Evolutionary conservation across 1,140 invertebrate genomes (phyloP).

Genomic region (Saccostrea glomerata): DNA sequence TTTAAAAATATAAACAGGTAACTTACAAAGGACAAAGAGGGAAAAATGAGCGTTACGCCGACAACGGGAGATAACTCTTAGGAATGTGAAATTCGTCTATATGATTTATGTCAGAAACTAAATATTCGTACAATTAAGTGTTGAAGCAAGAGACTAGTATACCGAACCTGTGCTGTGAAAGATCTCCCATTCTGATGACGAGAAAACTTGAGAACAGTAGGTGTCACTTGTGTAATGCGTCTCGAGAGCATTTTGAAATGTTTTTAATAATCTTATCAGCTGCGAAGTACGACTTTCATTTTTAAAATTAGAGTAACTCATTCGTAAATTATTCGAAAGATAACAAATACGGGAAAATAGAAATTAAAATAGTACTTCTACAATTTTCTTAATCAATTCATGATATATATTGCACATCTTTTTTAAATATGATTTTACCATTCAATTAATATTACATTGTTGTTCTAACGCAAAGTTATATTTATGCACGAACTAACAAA

Average conservation of each 20-base stretch:
- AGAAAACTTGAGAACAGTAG: not conserved
- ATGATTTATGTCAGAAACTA: no score
- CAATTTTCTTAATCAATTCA: not conserved
- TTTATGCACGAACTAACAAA: not conserved
- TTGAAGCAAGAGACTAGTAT: not conserved
- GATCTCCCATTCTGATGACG: not conserved
- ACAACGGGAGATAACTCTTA: no score
- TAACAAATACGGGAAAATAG: no score
- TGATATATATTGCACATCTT: not conserved
- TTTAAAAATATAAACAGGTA: no score
- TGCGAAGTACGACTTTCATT: conserved; percentile 6
- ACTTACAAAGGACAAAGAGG: no score
- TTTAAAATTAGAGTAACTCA: not conserved
- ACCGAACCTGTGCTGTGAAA: not conserved
- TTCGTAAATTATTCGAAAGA: not conserved
- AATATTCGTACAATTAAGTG: no score
- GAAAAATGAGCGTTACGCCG: no score
- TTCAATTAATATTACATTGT: not conserved
- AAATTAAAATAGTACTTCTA: not conserved
- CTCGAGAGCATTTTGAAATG: not conserved
- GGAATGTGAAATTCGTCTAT: no score
- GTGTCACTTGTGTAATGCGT: not conserved
- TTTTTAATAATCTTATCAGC: not conserved
- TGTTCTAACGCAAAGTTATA: not conserved
- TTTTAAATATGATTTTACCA: not conserved